These are phyloP conservation scores for Bombus affinis DNA, from an alignment of 1,140 invertebrate genomes.

Conservation along the genomic window DNA sequence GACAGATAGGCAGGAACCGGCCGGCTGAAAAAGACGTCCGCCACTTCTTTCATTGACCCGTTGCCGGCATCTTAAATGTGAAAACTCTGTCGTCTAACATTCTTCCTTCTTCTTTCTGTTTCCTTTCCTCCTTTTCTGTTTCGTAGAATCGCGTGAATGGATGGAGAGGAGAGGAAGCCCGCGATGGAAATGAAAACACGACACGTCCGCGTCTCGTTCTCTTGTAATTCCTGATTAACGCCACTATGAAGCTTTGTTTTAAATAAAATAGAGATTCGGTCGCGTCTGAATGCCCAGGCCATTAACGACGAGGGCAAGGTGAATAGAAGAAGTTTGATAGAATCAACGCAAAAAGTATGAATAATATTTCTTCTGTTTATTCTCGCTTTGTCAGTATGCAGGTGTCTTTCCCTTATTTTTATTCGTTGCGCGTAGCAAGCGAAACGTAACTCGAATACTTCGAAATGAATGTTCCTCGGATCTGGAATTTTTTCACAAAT, in stretches of 20 bases:
- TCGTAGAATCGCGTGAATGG: neutral
- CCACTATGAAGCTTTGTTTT: constrained; percentile 13
- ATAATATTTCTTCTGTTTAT: neutral
- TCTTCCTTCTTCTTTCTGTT: neutral
- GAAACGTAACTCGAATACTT: neutral
- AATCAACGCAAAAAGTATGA: neutral
- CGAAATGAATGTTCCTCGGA: too few relatives aligned
- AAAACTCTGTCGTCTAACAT: constrained; percentile 24
- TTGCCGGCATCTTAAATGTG: constrained; percentile 20
- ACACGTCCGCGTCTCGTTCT: neutral
- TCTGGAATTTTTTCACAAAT: too few relatives aligned
- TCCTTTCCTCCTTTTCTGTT: neutral
- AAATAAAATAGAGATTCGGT: constrained; percentile 1
- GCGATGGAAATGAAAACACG: constrained; percentile 38
- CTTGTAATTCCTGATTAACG: constrained; percentile 29
- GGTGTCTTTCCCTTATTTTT: neutral
- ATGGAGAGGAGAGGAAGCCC: too few relatives aligned
- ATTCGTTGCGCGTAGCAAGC: neutral
- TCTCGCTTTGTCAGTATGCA: neutral
- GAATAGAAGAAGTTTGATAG: neutral
- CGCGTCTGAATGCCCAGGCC: neutral
- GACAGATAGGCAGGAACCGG: constrained; percentile 9
- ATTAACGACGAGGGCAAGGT: neutral
- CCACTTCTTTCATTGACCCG: constrained; percentile 45
- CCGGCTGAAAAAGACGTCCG: constrained; percentile 40